phyloP scores from a whole-genome alignment of 2,888 invertebrate species.

The Tachina lurida region DNA sequence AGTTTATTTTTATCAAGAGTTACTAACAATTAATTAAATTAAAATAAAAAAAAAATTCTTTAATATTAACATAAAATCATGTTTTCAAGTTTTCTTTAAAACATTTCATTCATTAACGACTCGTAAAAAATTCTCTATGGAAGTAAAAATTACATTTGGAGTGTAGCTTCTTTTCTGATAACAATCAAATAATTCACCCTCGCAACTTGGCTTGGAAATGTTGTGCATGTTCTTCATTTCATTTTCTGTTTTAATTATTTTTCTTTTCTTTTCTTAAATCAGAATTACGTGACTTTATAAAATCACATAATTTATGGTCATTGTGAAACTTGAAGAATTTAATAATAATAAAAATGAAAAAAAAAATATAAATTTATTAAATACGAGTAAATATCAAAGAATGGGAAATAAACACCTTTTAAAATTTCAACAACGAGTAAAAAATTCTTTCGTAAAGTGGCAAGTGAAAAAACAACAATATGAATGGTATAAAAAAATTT shows the following conservation, averaged over 20 bases:
- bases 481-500: neutral
- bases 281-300: conserved; percentile 64
- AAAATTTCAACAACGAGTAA: neutral
- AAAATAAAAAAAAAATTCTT: neutral
- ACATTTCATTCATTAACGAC: neutral
- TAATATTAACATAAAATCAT: conserved; percentile 1
- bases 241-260: conserved; percentile 16
- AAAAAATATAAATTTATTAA: neutral
- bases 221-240: conserved; percentile 38
- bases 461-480: neutral
- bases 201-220: conserved; percentile 14
- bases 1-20: neutral
- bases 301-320: conserved; percentile 64
- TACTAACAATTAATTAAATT: neutral
- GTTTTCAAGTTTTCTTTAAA: neutral
- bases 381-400: neutral
- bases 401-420: conserved; percentile 32
- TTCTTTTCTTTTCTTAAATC: conserved; percentile 29
- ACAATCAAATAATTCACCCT: neutral
- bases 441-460: neutral
- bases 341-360: neutral
- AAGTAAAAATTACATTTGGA: neutral
- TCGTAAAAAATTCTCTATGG: neutral
- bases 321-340: conserved; percentile 35
- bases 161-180: neutral